These are phyloP conservation scores for Chionomys nivalis DNA, from an alignment of 2,113 vertebrate genomes.

Conservation along the genomic window DNA sequence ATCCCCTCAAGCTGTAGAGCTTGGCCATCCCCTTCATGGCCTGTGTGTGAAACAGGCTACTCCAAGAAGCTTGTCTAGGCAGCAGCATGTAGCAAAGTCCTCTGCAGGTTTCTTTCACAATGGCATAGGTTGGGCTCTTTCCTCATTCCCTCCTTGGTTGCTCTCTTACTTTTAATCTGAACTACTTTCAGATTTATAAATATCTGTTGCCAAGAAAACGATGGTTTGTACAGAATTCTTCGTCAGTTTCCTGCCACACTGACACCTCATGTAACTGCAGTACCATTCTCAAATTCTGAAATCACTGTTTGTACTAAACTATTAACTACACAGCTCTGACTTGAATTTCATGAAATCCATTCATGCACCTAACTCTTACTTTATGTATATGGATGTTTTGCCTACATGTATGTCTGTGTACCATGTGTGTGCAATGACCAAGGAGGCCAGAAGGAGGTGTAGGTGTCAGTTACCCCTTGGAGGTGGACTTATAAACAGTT, in stretches of 20 bases:
- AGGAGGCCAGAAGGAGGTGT: not conserved
- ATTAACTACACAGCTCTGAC: not conserved
- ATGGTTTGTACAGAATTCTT: not conserved
- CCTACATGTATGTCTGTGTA: not conserved
- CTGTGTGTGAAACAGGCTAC: not conserved
- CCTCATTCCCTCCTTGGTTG: not conserved
- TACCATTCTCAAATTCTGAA: not conserved
- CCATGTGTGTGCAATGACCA: not conserved
- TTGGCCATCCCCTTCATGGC: rapidly evolving
- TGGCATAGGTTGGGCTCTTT: not conserved
- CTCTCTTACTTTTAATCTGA: not conserved
- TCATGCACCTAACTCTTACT: not conserved
- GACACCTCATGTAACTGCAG: not conserved
- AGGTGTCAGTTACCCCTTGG: not conserved
- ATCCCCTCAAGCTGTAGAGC: not conserved
- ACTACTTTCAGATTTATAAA: not conserved
- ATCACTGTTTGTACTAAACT: no score
- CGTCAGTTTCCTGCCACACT: not conserved
- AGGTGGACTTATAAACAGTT: not conserved
- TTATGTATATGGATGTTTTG: not conserved
- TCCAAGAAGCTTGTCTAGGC: not conserved
- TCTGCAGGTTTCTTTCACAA: no score
- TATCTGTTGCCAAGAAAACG: not conserved
- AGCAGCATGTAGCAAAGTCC: not conserved
- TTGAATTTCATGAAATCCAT: not conserved